Evolutionary conservation across 2,113 vertebrate genomes (phyloP), one percentile per base, ranked within the genome.

Genomic region (Semicossyphus pulcher): DNA sequence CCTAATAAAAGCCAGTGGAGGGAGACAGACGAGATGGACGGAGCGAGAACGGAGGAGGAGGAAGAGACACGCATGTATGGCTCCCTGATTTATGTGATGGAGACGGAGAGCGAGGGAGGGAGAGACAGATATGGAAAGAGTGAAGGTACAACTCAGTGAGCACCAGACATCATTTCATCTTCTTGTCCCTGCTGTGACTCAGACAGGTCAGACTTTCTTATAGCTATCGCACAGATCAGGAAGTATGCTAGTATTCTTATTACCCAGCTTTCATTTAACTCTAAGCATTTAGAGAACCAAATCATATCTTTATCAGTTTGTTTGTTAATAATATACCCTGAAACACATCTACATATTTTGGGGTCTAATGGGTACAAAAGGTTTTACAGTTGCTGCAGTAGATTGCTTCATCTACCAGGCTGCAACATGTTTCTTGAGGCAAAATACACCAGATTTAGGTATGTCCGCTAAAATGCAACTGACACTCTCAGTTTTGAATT

Each of bases 1-100:
- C 78, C 75, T 82, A 78, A 89, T 91, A 91, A 91, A 90, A 88
- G 36, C 74, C 77, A 80, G 67, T 39, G 83, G 78, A 86, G 85
- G 76, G 81, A 86, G 78, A 83, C 84, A 28, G 76, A 10, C 10
- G 48, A 47, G 41, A 70, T 15, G 83, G 68, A 76, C 32, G 11
- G 78, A 78, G 57, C 23, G 51, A 74, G 79, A 39, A 60, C 58
- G 64, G 64, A 78, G 44, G 75, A 80, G 77, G 74, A 65, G 58
- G 67, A 72, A 61, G 60, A 68, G 75, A 62, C 48, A 76, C 42
- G 71, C 72, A 68, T 72, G 74, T 62, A 68, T 78, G 85, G 63
- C 72, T 76, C 41, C 28, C 54, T 77, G 86, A 90, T 88, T 90
- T 90, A 88, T 90, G 75, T 37, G 72, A 81, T 41, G 48, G 48